phyloP scores from a whole-genome alignment of 2,113 vertebrate species.

The Odontophorus gujanensis region DNA sequence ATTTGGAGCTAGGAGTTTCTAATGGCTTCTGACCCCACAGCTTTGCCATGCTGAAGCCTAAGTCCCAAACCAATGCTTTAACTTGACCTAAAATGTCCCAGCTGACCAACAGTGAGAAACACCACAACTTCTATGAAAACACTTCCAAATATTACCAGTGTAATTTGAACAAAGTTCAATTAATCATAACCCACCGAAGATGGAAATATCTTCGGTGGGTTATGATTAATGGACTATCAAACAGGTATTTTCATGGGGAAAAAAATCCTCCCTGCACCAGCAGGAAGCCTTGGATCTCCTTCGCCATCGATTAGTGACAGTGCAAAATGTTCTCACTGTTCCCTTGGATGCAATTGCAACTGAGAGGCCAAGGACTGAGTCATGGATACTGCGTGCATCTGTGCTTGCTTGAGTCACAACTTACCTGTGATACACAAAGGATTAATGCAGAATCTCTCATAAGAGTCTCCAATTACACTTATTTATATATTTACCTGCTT shows the following conservation, averaged over 20 bases:
- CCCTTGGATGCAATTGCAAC: not conserved
- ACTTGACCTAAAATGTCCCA: not conserved
- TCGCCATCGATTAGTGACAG: not conserved
- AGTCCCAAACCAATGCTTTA: not conserved
- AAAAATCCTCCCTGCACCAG: not conserved
- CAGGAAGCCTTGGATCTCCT: not conserved
- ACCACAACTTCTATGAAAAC: not conserved
- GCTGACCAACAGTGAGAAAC: not conserved
- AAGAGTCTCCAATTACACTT: not conserved
- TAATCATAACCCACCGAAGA: not conserved
- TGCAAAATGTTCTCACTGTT: not conserved
- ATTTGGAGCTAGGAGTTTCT: not conserved
- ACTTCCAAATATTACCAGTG: not conserved
- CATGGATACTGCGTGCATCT: not conserved
- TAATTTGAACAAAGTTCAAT: not conserved
- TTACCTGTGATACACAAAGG: accelerated
- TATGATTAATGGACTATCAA: not conserved
- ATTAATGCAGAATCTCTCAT: not conserved
- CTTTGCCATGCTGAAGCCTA: accelerated
- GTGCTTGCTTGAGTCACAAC: not conserved
- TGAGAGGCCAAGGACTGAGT: not conserved
- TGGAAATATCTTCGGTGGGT: no score
- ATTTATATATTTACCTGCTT: not conserved
- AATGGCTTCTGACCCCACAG: not conserved
- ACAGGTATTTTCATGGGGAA: not conserved